phyloP scores from a whole-genome alignment of 2,888 invertebrate genomes.

The Deilephila porcellus region DNA sequence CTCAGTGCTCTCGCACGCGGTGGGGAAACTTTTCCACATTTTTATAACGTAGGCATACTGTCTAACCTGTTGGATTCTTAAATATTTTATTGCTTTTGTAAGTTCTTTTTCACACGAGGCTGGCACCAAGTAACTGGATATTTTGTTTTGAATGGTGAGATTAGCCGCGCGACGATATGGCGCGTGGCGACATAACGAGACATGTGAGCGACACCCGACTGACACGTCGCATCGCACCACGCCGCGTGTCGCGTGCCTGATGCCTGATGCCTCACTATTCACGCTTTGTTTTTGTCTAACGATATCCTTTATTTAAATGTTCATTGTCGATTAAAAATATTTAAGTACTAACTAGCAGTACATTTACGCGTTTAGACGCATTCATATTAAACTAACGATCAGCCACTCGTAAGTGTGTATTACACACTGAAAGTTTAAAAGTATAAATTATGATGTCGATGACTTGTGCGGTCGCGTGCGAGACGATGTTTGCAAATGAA shows the following conservation, averaged over 20 bases:
- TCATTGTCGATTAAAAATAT: neutral
- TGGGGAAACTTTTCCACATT: constrained; percentile 40
- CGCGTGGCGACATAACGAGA: constrained; percentile 77
- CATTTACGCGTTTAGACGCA: neutral
- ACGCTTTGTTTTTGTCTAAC: constrained; percentile 6
- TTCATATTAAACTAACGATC: neutral
- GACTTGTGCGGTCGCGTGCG: constrained; percentile 56
- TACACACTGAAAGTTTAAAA: constrained; percentile 22
- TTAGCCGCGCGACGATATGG: constrained; percentile 58
- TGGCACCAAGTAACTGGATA: constrained; percentile 60
- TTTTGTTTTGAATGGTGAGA: constrained; percentile 66
- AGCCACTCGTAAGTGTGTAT: neutral
- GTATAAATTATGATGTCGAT: constrained; percentile 39
- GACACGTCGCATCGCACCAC: constrained; percentile 72
- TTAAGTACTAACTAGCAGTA: neutral
- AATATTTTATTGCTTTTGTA: constrained; percentile 48
- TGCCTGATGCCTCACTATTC: neutral
- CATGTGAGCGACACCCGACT: constrained; percentile 71
- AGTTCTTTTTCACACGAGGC: constrained; percentile 50
- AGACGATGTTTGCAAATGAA: constrained; percentile 52
- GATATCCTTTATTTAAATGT: neutral
- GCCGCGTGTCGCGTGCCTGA: constrained; percentile 26
- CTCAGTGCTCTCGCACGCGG: constrained; percentile 46
- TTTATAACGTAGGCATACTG: constrained; percentile 30
- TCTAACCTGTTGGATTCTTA: constrained; percentile 51